phyloP scores from a whole-genome alignment of 2,797 vertebrate species.

The Labroides dimidiatus region DNA sequence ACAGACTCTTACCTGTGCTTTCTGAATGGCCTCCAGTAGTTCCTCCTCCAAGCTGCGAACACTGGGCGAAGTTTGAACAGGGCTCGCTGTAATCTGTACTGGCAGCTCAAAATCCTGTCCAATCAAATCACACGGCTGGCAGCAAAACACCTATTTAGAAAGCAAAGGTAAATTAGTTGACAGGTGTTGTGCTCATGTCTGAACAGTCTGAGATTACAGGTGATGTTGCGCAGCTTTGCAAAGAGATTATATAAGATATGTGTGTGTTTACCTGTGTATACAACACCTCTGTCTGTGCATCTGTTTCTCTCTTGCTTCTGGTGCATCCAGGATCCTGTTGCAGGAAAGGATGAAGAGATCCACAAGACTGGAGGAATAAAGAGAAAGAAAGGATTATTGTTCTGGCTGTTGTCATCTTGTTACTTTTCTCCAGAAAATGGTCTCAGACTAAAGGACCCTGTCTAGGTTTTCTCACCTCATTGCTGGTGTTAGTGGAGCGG shows the following conservation, averaged over 20 bases:
- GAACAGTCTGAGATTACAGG: slow-evolving; percentile 2
- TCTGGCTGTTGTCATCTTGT: slow-evolving; percentile 1
- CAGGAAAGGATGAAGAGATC: slow-evolving; percentile 86
- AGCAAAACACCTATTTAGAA: slow-evolving; percentile 81
- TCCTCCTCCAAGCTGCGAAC: slow-evolving; percentile 90
- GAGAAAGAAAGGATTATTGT: neutral
- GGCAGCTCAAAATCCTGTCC: slow-evolving; percentile 89
- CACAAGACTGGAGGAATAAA: slow-evolving; percentile 64
- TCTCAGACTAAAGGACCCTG: neutral
- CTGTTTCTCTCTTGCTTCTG: slow-evolving; percentile 54
- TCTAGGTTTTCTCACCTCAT: slow-evolving; percentile 60
- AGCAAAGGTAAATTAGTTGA: slow-evolving; percentile 33
- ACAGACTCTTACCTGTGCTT: slow-evolving; percentile 86
- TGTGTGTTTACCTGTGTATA: slow-evolving; percentile 73
- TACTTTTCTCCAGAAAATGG: slow-evolving; percentile 1
- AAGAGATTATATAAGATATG: neutral
- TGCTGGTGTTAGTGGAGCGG: slow-evolving; percentile 43
- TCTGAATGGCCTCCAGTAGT: slow-evolving; percentile 92
- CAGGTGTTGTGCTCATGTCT: slow-evolving; percentile 16
- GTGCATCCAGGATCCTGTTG: slow-evolving; percentile 83
- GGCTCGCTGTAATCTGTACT: slow-evolving; percentile 88
- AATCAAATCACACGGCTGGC: slow-evolving; percentile 85
- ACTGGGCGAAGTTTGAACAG: slow-evolving; percentile 73
- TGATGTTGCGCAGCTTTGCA: slow-evolving; percentile 7
- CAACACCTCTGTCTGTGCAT: slow-evolving; percentile 69